Evolutionary conservation across 2,113 vertebrate species (phyloP).

Genomic region (Neofelis nebulosa): DNA sequence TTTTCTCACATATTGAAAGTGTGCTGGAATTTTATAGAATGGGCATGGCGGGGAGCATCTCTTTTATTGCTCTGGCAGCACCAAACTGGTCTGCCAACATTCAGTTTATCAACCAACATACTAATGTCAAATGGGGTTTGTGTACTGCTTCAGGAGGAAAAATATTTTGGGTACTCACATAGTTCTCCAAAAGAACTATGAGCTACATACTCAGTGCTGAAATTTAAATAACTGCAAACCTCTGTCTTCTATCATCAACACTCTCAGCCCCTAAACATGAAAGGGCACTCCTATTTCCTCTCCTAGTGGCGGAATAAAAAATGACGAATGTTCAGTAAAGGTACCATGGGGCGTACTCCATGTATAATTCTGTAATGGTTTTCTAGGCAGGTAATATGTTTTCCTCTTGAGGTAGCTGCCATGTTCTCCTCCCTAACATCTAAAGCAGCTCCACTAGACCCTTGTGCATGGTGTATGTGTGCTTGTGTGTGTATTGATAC

Average conservation of each 20-base stretch:
- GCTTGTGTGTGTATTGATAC: neutral
- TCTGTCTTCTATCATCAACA: neutral
- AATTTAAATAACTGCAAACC: neutral
- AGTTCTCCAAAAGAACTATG: neutral
- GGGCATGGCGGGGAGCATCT: neutral
- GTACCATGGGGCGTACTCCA: neutral
- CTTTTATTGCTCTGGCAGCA: neutral
- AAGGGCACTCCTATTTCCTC: neutral
- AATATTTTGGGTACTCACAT: neutral
- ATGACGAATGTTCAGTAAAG: neutral
- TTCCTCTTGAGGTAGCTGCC: neutral
- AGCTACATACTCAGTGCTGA: neutral
- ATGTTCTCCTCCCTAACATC: neutral
- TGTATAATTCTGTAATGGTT: neutral
- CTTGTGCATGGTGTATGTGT: rapidly evolving
- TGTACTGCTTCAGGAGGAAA: neutral
- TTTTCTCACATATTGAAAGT: neutral
- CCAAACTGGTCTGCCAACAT: neutral
- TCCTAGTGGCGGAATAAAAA: neutral
- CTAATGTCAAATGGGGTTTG: neutral
- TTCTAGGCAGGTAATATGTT: neutral
- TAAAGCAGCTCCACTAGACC: neutral
- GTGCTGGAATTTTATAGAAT: neutral
- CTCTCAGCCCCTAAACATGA: neutral
- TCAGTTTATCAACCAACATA: neutral